phyloP scores from a whole-genome alignment of 1,140 invertebrate species.

The Heliconius hermathena region DNA sequence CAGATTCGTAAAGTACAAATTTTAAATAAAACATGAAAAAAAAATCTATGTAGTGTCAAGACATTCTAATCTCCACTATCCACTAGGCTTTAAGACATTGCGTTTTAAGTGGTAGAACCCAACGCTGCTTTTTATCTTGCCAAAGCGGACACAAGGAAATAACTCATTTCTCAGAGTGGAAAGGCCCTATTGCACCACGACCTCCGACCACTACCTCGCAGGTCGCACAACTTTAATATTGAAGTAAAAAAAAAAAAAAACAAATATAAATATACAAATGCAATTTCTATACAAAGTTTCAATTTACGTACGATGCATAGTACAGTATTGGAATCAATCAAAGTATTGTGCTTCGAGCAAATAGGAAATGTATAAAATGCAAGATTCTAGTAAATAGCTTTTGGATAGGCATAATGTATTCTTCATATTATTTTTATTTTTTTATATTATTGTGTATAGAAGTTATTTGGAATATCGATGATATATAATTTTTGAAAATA shows the following conservation, averaged over 20 bases:
- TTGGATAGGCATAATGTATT: constrained; percentile 5
- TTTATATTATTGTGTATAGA: too few species aligned
- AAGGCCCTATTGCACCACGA: not conserved
- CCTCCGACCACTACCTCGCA: not conserved
- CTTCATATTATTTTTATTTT: constrained; percentile 7
- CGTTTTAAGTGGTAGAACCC: too few species aligned
- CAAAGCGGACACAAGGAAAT: too few species aligned
- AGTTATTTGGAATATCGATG: too few species aligned
- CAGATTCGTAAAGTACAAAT: too few species aligned
- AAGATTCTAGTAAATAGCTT: not conserved
- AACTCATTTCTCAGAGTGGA: too few species aligned
- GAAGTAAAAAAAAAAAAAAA: not conserved
- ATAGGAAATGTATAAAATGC: constrained; percentile 5
- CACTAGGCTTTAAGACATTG: too few species aligned
- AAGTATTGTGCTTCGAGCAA: not conserved
- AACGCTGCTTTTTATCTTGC: too few species aligned
- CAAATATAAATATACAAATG: not conserved
- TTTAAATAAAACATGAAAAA: too few species aligned
- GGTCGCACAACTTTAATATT: not conserved
- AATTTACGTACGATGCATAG: not conserved
- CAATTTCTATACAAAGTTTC: constrained; percentile 5
- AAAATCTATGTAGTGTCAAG: too few species aligned
- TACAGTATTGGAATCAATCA: constrained; percentile 10
- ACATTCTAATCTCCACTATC: too few species aligned
- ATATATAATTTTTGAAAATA: too few species aligned